Evolutionary conservation across 2,888 invertebrate species (phyloP), one percentile per base, ranked within the genome.

Genomic region (Hybos culiciformis): DNA sequence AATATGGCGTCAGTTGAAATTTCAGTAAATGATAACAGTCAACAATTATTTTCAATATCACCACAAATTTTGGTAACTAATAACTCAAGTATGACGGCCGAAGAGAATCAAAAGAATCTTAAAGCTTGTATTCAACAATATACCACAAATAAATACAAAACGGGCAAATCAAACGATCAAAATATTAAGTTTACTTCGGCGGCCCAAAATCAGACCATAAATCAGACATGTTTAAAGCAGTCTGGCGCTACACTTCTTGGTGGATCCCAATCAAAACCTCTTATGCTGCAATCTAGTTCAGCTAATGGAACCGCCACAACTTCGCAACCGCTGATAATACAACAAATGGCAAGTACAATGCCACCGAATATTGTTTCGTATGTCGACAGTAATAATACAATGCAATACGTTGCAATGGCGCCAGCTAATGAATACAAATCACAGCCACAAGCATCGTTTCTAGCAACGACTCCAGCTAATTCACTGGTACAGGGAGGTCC

Each of bases 361-460:
- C 49, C 53, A 17, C 63, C 68, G 37, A 71, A 68, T 54, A 66
- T 72, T 43, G 67, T 73, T 40, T 70, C 76, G 3, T 63, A 65
- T 45, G 57, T 66, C 12, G 58, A 62, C 31, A 52, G 58, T 4
- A 61, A 63, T 45, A 62, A 66, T 6, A 73, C 75, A 43, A 74
- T 84, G 62, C 85, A 85, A 55, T 85, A 84, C 54, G 78, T 85
- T 37, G 76, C 83, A 9, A 55, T 66, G 46, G 66, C 66, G 1
- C 76, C 83, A 0, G 72, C 75, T 1, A 69, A 69, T 42, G 75
- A 75, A 37, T 74, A 66, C 38, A 75, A 75, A 47, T n/a, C n/a
- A n/a, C 58, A 59, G 51, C 66, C 70, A 2, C 66, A 67, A 15
- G 71, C 74, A 26, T 74, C 75, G 48, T 75, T 72, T 46, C 63